Conservation (phyloP, 2,797 vertebrate genomes). For the Acipenser oxyrinchus region DNA sequence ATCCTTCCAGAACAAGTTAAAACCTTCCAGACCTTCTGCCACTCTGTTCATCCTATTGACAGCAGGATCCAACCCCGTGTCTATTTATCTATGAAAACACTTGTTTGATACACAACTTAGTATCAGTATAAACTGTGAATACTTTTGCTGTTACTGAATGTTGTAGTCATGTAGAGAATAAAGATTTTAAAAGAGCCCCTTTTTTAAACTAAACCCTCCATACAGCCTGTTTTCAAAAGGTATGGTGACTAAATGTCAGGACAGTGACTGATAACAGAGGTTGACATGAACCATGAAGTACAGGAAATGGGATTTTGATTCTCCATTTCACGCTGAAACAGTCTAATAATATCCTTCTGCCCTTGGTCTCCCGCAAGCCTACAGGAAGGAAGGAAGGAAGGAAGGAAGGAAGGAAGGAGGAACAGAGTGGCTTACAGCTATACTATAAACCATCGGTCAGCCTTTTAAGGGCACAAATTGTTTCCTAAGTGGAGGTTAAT, state of each 20-base stretch:
- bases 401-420: constrained; percentile 16
- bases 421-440: constrained; percentile 20
- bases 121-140: no score
- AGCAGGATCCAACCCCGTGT: no score
- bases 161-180: background rate
- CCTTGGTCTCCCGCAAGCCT: constrained; percentile 26
- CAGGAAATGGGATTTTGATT: constrained; percentile 9
- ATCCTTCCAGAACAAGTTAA: no score
- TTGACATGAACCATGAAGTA: constrained; percentile 3
- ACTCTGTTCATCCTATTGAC: no score
- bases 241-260: background rate
- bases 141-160: no score
- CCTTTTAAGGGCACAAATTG: background rate
- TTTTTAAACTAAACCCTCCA: background rate
- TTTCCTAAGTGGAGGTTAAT: constrained; percentile 1
- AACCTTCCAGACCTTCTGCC: no score
- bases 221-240: background rate
- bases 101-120: no score
- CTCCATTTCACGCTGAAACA: constrained; percentile 3
- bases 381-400: constrained; percentile 25
- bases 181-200: background rate
- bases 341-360: constrained; percentile 28
- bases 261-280: background rate
- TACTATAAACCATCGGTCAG: background rate
- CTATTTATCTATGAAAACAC: no score